Evolutionary conservation across 2,113 vertebrate genomes (phyloP), one percentile per base, ranked within the genome.

Genomic region (Passerina amoena): DNA sequence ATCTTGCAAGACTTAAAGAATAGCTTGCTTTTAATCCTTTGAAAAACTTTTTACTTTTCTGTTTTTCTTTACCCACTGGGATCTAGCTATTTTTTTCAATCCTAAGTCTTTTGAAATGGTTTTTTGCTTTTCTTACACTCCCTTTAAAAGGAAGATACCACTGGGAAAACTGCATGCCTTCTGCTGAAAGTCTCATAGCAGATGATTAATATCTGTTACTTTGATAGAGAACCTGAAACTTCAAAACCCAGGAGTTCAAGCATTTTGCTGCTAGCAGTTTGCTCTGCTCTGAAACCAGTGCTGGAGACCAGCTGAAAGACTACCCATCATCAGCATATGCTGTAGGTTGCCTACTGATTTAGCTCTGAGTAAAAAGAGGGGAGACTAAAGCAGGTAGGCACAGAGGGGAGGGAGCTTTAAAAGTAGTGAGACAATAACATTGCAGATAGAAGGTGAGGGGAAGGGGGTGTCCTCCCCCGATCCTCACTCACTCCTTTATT

Each of bases 201-300:
- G 76, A 83, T 81, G 92, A 95, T 95, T 94, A 93, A 88, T 96
- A 96, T 92, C 84, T 95, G 57, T 57, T 85, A 38, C 86, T 95
- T 94, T 95, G 92, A 94, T 88, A 95, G 88, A 54, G 35, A 95
- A 64, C 57, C 73, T 95, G 85, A 90, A 96, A 93, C 85, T 93
- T 97, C 85, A 94, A 90, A 95, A 93, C 72, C 22, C n/a, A 57
- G 56, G 64, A 93, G 73, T 86, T 96, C 66, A 95, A 93, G 92
- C 61, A n/a, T 96, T 97, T 96, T 90, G 76, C 92, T 96, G 85
- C 85, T 75, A 83, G 92, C 86, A 78, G 85, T 90, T 92, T 93
- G 71, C 54, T 95, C 71, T 95, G 70, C 91, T 94, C 87, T 93
- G 92, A 92, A 93, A 77, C 71, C 64, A 64, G 85, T 86, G 84